Conservation (phyloP, 2,797 vertebrate genomes). For the Emys orbicularis region DNA sequence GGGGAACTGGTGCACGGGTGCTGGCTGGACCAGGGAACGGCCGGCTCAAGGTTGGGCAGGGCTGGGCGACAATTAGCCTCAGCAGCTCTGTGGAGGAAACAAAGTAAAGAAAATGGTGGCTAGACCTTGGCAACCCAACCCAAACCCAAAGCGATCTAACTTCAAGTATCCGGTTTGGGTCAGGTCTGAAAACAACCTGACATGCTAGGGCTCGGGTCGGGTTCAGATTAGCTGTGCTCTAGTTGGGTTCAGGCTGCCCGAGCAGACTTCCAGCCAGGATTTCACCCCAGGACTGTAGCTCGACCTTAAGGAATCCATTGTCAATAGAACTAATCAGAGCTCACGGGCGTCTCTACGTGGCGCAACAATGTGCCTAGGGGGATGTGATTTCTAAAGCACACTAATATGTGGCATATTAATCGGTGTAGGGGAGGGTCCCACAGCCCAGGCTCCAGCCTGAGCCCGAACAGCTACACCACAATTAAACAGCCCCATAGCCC, state of each 20-base stretch:
- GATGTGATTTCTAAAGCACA: no score
- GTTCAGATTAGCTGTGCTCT: background rate
- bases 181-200: background rate
- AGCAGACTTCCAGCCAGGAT: background rate
- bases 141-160: background rate
- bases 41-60: background rate
- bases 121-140: background rate
- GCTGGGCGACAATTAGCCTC: background rate
- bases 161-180: background rate
- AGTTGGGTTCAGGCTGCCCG: background rate
- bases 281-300: background rate
- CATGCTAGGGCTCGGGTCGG: background rate
- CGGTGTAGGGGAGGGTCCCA: no score
- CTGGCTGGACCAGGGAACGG: background rate
- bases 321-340: background rate
- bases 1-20: background rate
- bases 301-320: fast-evolving
- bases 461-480: background rate
- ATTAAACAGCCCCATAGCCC: background rate
- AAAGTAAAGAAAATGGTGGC: background rate
- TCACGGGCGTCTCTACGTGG: no score
- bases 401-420: no score
- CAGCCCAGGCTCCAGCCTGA: no score
- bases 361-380: no score
- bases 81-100: background rate